A percentile compares a stretch with the other conserved stretches of the same genome.
These are phyloP conservation scores for Syngnathus acus DNA, from an alignment of 2,797 vertebrate genomes.

Conservation along the genomic window DNA sequence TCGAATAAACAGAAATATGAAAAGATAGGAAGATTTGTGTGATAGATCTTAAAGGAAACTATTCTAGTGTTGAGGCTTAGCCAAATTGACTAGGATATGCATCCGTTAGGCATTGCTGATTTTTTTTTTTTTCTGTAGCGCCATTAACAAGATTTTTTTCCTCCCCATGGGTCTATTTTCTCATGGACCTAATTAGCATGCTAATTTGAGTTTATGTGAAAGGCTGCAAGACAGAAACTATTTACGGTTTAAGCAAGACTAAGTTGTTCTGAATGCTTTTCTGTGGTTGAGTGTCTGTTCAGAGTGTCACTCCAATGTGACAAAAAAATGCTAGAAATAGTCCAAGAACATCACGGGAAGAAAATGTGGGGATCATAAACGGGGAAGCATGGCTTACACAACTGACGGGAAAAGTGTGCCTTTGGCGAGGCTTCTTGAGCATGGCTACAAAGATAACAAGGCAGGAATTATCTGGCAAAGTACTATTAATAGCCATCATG, in stretches of 20 bases:
- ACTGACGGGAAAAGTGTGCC: constrained; percentile 43
- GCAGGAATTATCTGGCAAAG: constrained; percentile 69
- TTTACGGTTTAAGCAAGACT: not conserved
- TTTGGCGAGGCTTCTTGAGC: constrained; percentile 49
- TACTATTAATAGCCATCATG: constrained; percentile 72
- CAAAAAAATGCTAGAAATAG: constrained; percentile 12
- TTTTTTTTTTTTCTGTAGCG: not conserved
- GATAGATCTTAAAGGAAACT: not conserved
- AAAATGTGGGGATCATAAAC: constrained; percentile 24
- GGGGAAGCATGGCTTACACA: constrained; percentile 53
- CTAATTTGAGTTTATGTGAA: not conserved
- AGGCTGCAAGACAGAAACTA: not conserved
- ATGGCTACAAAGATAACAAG: constrained; percentile 63
- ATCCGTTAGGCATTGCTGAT: too few species aligned
- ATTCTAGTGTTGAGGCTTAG: not conserved
- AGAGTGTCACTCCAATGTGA: not conserved
- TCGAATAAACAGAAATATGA: not conserved
- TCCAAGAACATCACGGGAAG: constrained; percentile 19
- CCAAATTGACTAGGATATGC: not conserved
- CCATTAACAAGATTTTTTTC: not conserved
- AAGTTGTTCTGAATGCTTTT: not conserved
- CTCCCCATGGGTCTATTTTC: not conserved
- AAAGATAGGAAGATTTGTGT: not conserved
- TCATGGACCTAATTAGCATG: not conserved
- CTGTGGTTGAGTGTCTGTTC: not conserved